Percentiles rank a stretch among this genome's conserved stretches.
Conservation (phyloP, 2,888 invertebrate species). For the Onchidella celtica region DNA sequence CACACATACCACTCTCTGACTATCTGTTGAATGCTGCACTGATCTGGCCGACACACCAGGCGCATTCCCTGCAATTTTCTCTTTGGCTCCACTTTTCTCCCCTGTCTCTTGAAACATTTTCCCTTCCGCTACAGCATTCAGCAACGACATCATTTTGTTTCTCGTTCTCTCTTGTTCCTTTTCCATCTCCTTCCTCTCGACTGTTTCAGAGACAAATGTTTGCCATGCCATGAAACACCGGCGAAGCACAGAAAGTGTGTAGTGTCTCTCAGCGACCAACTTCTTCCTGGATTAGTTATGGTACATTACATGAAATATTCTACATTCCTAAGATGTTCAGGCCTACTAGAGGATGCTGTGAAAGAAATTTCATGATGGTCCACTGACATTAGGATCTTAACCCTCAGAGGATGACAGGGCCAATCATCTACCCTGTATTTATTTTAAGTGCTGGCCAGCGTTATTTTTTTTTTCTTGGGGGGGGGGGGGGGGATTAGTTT, state of each 20-base stretch:
- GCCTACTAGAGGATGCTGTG: too few relatives aligned
- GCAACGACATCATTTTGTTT: constrained; percentile 75
- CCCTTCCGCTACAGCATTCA: constrained; percentile 75
- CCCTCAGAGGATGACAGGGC: too few relatives aligned
- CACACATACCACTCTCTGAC: constrained; percentile 33
- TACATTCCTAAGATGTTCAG: too few relatives aligned
- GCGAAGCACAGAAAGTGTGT: constrained; percentile 59
- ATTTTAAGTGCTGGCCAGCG: too few relatives aligned
- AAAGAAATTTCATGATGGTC: too few relatives aligned
- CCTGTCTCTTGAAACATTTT: constrained; percentile 56
- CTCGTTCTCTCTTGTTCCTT: constrained; percentile 70
- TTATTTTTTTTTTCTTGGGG: too few relatives aligned
- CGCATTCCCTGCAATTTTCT: background rate
- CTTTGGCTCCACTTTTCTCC: background rate
- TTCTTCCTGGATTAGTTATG: constrained; percentile 64
- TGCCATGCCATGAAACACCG: constrained; percentile 70
- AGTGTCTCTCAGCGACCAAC: constrained; percentile 68
- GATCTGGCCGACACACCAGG: background rate
- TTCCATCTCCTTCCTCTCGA: constrained; percentile 64
- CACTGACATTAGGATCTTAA: too few relatives aligned
- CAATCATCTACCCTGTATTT: too few relatives aligned
- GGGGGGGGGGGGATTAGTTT: too few relatives aligned
- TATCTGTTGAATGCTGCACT: background rate
- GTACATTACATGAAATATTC: background rate
- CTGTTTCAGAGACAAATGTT: constrained; percentile 66